Base-by-base conservation (phyloP, 1,140 invertebrate genomes). In the Prorops nasuta region DNA sequence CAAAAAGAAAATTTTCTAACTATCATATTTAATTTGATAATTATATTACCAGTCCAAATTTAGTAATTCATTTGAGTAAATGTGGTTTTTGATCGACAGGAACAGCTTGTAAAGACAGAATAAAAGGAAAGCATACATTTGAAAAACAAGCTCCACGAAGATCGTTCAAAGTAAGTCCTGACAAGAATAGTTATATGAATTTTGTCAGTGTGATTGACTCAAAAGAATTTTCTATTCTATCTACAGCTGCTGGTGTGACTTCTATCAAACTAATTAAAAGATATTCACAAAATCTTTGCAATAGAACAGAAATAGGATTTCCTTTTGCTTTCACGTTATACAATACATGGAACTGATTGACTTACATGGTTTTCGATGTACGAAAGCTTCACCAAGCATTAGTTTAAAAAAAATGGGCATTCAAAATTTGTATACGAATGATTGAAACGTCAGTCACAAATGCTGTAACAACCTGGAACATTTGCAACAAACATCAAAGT, bases 21-120 rank as follows among this genome's bases (percentile, higher is more conserved):
- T n/a, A n/a, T n/a, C n/a, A n/a, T n/a, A n/a, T 68, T 52, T 62
- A 72, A 37, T 38, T 44, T 14, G 7, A 41, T 16, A 40, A 39
- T 42, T 45, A 39, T 45, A 40, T n/a, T n/a, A n/a, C n/a, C n/a
- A n/a, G n/a, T n/a, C n/a, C n/a, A n/a, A n/a, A n/a, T n/a, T n/a
- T n/a, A 45, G 24, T 51, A 14, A 40, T 51, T 32, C 43, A 45
- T 32, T 41, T 51, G 28, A 20, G 14, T 16, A 51, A 45, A 41
- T 18, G n/a, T n/a, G 49, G 49, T 20, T 41, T 51, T 22, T 17
- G 19, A 35, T 39, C 43, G 17, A 45, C 49, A 15, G 49, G 49
- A 14, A 38, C 36, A 14, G 41, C 44, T 31, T 14, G 43, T 10
- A 19, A 45, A 45, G 36, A 51, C 20, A 37, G 49, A 45, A 43